These are phyloP conservation scores for Molossus molossus DNA, from an alignment of 2,797 vertebrate species.

Conservation along the genomic window DNA sequence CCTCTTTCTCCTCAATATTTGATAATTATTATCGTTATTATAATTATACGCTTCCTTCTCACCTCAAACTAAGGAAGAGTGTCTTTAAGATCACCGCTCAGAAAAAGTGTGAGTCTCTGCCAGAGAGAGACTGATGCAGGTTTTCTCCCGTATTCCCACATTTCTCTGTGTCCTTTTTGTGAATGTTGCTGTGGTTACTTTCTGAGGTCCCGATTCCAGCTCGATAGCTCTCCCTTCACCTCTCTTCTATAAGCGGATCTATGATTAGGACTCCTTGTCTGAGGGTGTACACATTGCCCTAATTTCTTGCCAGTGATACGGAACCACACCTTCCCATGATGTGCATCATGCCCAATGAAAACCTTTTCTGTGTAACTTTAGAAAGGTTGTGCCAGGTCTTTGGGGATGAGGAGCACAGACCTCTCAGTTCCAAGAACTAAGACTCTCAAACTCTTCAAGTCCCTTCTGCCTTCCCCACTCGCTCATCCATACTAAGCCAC, in stretches of 20 bases:
- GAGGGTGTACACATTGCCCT: background rate
- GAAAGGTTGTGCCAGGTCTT: background rate
- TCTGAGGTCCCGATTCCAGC: background rate
- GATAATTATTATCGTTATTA: background rate
- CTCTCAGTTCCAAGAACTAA: background rate
- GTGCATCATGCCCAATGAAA: background rate
- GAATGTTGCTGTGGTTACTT: background rate
- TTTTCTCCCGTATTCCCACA: background rate
- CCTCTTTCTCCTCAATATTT: background rate
- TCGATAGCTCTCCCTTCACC: background rate
- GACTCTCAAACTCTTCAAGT: background rate
- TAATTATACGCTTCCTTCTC: background rate
- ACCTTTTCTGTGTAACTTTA: background rate
- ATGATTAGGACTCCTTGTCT: constrained; percentile 7
- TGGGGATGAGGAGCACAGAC: background rate
- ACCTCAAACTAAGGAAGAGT: background rate
- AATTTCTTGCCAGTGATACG: background rate
- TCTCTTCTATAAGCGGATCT: background rate
- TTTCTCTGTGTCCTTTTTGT: background rate
- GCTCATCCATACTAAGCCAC: background rate
- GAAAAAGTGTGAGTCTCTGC: background rate
- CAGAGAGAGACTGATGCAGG: background rate
- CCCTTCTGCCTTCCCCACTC: background rate
- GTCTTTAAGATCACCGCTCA: background rate
- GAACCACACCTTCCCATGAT: background rate